phyloP scores from a whole-genome alignment of 2,797 vertebrate species.

The Hemibagrus guttatus region DNA sequence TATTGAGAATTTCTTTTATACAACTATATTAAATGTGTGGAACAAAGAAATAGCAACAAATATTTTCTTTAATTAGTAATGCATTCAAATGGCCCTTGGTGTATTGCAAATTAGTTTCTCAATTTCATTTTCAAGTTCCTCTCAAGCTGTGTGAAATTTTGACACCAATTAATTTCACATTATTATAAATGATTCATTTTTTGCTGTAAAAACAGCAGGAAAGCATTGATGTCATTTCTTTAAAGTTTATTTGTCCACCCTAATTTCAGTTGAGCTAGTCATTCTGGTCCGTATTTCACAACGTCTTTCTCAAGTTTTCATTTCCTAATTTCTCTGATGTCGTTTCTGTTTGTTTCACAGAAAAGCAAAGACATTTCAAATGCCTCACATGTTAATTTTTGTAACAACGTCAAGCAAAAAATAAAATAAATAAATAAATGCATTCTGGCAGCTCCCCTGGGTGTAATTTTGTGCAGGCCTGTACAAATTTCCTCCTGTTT shows the following conservation, averaged over 20 bases:
- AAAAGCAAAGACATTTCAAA: neutral
- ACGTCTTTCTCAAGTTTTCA: neutral
- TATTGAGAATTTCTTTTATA: neutral
- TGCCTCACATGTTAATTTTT: slow-evolving; percentile 34
- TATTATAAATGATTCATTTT: slow-evolving; percentile 1
- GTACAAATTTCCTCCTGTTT: slow-evolving; percentile 37
- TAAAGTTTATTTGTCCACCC: slow-evolving; percentile 6
- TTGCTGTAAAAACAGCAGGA: slow-evolving; percentile 4
- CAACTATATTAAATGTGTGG: neutral
- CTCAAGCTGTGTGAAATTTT: neutral
- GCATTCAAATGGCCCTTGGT: neutral
- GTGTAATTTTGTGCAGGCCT: slow-evolving; percentile 39
- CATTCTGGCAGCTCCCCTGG: slow-evolving; percentile 43
- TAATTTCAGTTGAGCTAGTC: neutral
- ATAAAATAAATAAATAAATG: slow-evolving; percentile 53
- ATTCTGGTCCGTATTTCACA: slow-evolving; percentile 5
- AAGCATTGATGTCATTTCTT: neutral
- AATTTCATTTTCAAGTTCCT: neutral
- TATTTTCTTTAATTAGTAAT: neutral
- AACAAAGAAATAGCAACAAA: neutral
- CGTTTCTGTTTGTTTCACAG: neutral
- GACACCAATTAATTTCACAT: slow-evolving; percentile 6
- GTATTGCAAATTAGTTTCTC: neutral
- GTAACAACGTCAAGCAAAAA: slow-evolving; percentile 37
- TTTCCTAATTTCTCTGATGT: slow-evolving; percentile 15